Evolutionary conservation across 35 echinoderm and acorn worm genomes (phyloP).

Genomic region (Apostichopus japonicus): DNA sequence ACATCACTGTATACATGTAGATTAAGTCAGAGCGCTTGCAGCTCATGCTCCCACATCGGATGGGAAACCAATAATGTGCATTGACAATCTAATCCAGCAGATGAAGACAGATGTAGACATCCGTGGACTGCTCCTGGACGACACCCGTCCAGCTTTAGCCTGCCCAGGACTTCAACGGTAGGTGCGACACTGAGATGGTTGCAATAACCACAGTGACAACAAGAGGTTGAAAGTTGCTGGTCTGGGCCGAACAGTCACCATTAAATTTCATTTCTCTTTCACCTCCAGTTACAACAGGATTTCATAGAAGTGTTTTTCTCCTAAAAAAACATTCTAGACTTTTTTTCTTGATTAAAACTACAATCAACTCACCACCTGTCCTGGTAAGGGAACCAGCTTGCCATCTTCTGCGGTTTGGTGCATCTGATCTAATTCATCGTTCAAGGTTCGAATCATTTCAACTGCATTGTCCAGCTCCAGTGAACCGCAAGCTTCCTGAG

Average conservation of each 20-base stretch:
- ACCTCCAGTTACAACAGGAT: neutral
- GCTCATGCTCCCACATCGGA: too few species aligned
- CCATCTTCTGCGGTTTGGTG: conserved; percentile 67
- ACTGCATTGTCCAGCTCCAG: conserved; percentile 93
- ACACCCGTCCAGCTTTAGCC: too few species aligned
- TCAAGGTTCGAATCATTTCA: conserved; percentile 79
- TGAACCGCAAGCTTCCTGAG: conserved; percentile 92
- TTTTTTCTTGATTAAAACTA: too few species aligned
- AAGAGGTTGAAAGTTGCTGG: neutral
- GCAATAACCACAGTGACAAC: neutral
- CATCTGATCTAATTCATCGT: conserved; percentile 83
- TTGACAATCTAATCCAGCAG: too few species aligned
- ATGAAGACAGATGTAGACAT: too few species aligned
- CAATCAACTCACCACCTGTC: conserved; percentile 80
- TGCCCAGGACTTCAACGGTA: too few species aligned
- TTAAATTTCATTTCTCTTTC: neutral
- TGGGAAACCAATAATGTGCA: too few species aligned
- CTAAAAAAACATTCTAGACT: too few species aligned
- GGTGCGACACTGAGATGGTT: too few species aligned
- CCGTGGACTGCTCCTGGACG: too few species aligned
- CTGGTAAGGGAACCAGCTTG: conserved; percentile 83
- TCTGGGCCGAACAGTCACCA: neutral
- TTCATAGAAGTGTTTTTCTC: neutral
- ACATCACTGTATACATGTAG: too few species aligned
- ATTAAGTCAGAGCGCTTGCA: too few species aligned